Base-by-base conservation (phyloP, 2,113 vertebrate species). In the Hippotragus niger region DNA sequence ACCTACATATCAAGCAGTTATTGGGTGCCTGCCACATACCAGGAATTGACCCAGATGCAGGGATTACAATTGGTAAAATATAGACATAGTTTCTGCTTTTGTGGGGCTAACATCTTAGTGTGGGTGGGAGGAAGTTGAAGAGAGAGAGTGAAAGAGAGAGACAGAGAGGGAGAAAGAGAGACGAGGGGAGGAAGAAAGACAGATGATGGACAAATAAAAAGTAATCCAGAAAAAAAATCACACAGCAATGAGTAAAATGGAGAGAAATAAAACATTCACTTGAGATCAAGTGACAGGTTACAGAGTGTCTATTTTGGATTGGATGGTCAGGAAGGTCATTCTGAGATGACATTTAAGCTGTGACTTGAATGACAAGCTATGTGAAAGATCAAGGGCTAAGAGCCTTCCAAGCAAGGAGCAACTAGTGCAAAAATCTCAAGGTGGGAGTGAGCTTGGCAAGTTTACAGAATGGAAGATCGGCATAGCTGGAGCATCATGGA, bases 221-320 rank as follows among this genome's bases (percentile, higher is more conserved):
- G 58, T 31, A 91, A 55, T 60, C 36, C 45, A 86, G 74, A 74
- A 74, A 95, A 89, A 60, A 88, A 90, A 94, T 67, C 55, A 43
- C 83, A 76, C 29, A 58, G 55, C 27, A 78, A 33, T 52, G 88
- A 88, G 27, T 64, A 31, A 88, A 78, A 76, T 57, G 16, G 8
- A 88, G 55, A 96, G 60, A 96, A 88, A 78, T 91, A 84, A 87
- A 43, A 81, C 27, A 94, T 31, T 83, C 50, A 94, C 64, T 78
- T 96, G 64, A 85, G 80, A 71, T 50, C 17, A 85, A 80, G 16
- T 71, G 64, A 89, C 23, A 53, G 57, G 83, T 67, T 82, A 58
- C 40, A 80, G 76, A 47, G 43, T 81, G 31, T 31, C 57, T 92
- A 29, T 60, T 96, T 96, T 71, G 43, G 52, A 71, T 80, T 27